These are phyloP conservation scores for Eudasyphora cyanicolor DNA, from an alignment of 2,888 invertebrate genomes.

Conservation along the genomic window DNA sequence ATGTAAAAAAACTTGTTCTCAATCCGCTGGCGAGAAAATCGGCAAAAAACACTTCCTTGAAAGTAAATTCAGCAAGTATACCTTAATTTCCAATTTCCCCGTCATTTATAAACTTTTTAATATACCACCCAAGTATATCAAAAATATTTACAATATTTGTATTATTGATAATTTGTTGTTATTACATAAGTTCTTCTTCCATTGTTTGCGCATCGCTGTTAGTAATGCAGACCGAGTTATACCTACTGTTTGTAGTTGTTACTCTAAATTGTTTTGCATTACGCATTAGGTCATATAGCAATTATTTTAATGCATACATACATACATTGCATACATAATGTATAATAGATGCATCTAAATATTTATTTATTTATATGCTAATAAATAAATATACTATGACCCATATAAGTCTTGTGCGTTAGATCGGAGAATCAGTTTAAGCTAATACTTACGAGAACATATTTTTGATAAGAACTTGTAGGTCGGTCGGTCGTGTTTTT, in stretches of 20 bases:
- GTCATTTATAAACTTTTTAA: background rate
- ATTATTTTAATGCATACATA: background rate
- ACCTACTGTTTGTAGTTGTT: background rate
- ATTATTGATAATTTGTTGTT: too few species aligned
- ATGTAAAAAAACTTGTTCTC: too few species aligned
- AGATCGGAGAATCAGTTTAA: too few species aligned
- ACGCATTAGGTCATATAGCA: constrained; percentile 15
- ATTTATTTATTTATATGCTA: background rate
- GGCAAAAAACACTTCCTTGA: background rate
- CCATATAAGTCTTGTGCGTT: too few species aligned
- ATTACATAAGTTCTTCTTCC: constrained; percentile 10
- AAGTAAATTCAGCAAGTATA: background rate
- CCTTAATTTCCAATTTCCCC: background rate
- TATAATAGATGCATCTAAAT: background rate
- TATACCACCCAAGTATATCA: too few species aligned
- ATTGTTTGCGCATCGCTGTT: background rate
- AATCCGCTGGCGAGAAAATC: too few species aligned
- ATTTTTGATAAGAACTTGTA: background rate
- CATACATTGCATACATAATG: background rate
- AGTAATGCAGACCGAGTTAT: background rate
- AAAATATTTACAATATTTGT: background rate
- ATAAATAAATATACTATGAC: too few species aligned
- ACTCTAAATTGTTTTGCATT: background rate
- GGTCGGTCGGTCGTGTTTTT: background rate
- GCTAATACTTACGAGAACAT: background rate